Evolutionary conservation across 1,140 invertebrate genomes (phyloP).

Genomic region (Mylabris phalerata): DNA sequence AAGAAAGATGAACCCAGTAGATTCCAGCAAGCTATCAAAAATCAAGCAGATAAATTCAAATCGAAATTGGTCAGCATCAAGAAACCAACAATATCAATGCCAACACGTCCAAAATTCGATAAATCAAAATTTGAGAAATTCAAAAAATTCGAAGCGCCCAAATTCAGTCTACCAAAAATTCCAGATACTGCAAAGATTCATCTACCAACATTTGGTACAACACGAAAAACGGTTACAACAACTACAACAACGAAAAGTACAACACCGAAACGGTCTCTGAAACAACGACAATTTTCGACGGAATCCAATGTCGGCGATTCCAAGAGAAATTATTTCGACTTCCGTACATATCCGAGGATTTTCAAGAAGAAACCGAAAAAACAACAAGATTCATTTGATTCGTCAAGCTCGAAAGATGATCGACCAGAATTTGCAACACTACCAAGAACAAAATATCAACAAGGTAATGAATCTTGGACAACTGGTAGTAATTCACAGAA

Average conservation of each 20-base stretch:
- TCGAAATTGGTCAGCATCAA: conserved; percentile 53
- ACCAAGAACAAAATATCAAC: conserved; percentile 43
- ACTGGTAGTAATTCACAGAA: background rate
- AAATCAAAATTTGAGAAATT: conserved; percentile 30
- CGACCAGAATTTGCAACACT: conserved; percentile 48
- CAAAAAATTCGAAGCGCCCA: conserved; percentile 34
- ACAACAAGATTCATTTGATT: conserved; percentile 33
- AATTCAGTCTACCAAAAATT: conserved; percentile 56
- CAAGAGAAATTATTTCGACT: conserved; percentile 60
- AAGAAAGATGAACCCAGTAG: conserved; percentile 9
- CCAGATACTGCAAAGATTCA: conserved; percentile 53
- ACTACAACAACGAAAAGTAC: conserved; percentile 31
- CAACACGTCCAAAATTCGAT: conserved; percentile 44
- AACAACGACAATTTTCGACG: conserved; percentile 42
- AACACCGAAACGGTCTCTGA: conserved; percentile 27
- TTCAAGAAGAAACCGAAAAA: conserved; percentile 55
- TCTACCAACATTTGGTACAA: conserved; percentile 41
- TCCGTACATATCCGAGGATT: conserved; percentile 66
- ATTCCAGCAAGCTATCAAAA: conserved; percentile 41
- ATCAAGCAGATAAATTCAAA: conserved; percentile 54
- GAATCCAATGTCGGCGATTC: conserved; percentile 44
- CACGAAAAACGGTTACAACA: conserved; percentile 23
- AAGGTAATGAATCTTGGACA: background rate
- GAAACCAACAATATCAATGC: conserved; percentile 41
- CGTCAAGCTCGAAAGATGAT: background rate